phyloP scores from a whole-genome alignment of 2,113 vertebrate genomes.

The Pelecanoides urinatrix region DNA sequence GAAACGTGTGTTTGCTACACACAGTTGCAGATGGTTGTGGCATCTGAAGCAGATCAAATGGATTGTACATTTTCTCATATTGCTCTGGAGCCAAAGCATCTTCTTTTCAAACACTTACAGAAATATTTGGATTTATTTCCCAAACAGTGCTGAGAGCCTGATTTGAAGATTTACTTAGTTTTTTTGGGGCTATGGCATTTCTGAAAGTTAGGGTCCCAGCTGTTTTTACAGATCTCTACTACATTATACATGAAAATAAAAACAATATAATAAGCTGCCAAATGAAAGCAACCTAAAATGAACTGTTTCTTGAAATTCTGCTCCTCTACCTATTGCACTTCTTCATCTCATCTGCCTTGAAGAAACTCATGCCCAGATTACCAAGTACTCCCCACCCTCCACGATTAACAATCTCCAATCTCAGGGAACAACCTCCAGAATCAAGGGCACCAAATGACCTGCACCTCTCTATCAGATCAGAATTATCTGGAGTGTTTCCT shows the following conservation, averaged over 20 bases:
- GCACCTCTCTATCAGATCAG: background rate
- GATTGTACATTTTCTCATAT: background rate
- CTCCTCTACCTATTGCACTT: background rate
- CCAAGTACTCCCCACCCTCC: background rate
- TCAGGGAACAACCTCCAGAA: background rate
- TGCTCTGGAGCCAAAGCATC: background rate
- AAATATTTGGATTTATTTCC: constrained; percentile 23
- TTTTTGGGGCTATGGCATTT: background rate
- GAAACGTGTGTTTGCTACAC: background rate
- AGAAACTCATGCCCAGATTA: background rate
- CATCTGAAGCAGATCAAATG: background rate
- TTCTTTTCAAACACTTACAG: background rate
- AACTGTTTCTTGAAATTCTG: background rate
- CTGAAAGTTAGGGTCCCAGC: background rate
- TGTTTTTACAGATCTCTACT: background rate
- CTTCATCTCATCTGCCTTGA: background rate
- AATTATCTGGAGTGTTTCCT: background rate
- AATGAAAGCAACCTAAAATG: background rate
- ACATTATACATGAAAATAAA: background rate
- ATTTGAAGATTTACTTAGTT: background rate
- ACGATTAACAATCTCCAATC: background rate
- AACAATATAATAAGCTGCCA: background rate
- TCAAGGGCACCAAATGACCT: accelerated
- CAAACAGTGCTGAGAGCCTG: background rate
- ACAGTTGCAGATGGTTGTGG: constrained; percentile 43